Evolutionary conservation across 2,888 invertebrate species (phyloP).

Genomic region (Amphipoea oculea): DNA sequence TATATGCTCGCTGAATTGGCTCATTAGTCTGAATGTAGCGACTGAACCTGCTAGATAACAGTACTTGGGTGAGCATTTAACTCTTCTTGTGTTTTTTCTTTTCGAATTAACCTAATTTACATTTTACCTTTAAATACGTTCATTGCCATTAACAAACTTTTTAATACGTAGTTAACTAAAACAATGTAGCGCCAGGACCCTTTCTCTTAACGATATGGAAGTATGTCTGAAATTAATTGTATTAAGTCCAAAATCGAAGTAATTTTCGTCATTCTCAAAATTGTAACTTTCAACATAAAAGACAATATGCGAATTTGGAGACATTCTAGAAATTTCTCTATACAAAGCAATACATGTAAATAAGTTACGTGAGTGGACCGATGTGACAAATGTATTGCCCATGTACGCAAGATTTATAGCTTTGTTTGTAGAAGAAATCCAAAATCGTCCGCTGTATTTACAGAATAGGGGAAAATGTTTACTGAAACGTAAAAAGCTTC

Average conservation of each 20-base stretch:
- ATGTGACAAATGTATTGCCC: constrained; percentile 37
- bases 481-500: not conserved
- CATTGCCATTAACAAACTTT: not conserved
- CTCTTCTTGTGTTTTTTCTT: not conserved
- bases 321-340: constrained; percentile 10
- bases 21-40: constrained; percentile 18
- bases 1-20: constrained; percentile 19
- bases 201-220: not conserved
- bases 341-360: constrained; percentile 51
- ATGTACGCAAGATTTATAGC: constrained; percentile 50
- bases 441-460: constrained; percentile 24
- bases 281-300: constrained; percentile 15
- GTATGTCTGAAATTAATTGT: constrained; percentile 1
- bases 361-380: constrained; percentile 35
- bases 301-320: not conserved
- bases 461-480: constrained; percentile 1
- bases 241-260: constrained; percentile 26
- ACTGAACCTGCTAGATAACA: constrained; percentile 1
- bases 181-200: not conserved
- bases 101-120: too few relatives aligned
- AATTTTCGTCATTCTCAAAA: constrained; percentile 23
- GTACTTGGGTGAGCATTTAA: not conserved
- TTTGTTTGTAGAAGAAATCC: constrained; percentile 53
- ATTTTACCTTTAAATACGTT: not conserved
- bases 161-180: not conserved